phyloP scores from a whole-genome alignment of 2,888 invertebrate genomes.

The Melinopterus prodromus region DNA sequence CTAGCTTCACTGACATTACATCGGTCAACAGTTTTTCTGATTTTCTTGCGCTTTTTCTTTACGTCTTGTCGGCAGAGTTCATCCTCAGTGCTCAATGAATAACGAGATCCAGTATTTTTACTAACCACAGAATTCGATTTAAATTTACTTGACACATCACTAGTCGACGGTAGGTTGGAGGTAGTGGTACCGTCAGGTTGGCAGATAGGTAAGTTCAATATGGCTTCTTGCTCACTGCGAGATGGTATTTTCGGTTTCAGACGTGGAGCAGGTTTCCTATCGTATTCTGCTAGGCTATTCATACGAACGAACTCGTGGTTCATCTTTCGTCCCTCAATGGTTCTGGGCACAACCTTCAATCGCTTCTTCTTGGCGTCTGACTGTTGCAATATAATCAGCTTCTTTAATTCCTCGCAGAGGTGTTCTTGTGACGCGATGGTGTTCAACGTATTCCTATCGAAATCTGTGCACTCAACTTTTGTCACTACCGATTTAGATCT shows the following conservation, averaged over 20 bases:
- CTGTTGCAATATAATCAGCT: conserved; percentile 26
- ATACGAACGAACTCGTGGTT: background rate
- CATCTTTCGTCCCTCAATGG: conserved; percentile 6
- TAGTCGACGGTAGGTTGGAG: background rate
- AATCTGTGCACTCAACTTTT: conserved; percentile 5
- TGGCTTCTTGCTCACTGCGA: conserved; percentile 33
- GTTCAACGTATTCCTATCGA: background rate
- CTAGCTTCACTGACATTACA: background rate
- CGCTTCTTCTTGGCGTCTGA: conserved; percentile 23
- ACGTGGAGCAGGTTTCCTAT: conserved; percentile 7
- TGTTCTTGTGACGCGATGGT: conserved; percentile 18
- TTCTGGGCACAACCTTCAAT: conserved; percentile 27
- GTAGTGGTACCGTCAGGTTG: background rate
- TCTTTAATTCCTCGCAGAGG: conserved; percentile 31
- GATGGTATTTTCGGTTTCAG: conserved; percentile 10
- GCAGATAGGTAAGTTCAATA: conserved; percentile 33
- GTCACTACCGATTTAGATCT: conserved; percentile 26
- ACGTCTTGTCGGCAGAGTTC: conserved; percentile 11
- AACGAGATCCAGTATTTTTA: background rate
- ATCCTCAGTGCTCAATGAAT: background rate
- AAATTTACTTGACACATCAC: conserved; percentile 4
- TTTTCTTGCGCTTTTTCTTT: background rate
- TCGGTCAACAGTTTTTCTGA: background rate
- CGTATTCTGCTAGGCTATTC: background rate
- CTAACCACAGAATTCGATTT: conserved; percentile 14